Base-by-base conservation (phyloP, 2,888 invertebrate genomes). In the Cerastis leucographa region DNA sequence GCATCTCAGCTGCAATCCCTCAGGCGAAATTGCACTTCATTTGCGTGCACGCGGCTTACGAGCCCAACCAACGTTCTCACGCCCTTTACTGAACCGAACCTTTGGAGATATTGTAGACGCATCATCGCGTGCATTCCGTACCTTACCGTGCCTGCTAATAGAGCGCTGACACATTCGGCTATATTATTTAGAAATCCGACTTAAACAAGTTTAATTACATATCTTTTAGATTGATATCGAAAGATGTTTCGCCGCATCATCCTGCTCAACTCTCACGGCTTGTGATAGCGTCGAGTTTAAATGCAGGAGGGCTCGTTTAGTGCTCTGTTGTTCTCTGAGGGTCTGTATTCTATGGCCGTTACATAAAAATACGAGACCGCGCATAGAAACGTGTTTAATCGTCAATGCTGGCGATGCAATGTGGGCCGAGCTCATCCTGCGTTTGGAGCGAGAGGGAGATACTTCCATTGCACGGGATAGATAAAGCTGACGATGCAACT, bases 381-480 rank as follows among this genome's bases (percentile, higher is more conserved):
- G 96, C 96, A 96, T 96, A 96, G 94, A 92, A 95, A 95, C 96
- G 96, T 96, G 96, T 95, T 95, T 96, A 96, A 96, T 96, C 92
- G 94, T 89, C 93, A 90, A 91, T 92, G 91, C 90, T 89, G 90
- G 91, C 90, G 94, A 94, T 94, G 94, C 93, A 92, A 88, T 91
- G 88, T 89, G 91, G 91, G 90, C 86, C 88, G 87, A 84, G 85
- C 85, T 91, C 88, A 92, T 94, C 93, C 92, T 93, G 93, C 90
- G 92, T 91, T 90, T 88, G 88, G 92, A 94, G 88, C 81, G 93
- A 91, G 93, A 94, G 79, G 87, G 89, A 89, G 82, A 89, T 91
- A 93, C 76, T 77, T 67, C 83, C 87, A 86, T 89, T 91, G 90
- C 90, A 89, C 87, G 90, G 77, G 91, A 89, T 85, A 86, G 92